phyloP scores from a whole-genome alignment of 2,888 invertebrate genomes.

The Macrostomum cliftonense region DNA sequence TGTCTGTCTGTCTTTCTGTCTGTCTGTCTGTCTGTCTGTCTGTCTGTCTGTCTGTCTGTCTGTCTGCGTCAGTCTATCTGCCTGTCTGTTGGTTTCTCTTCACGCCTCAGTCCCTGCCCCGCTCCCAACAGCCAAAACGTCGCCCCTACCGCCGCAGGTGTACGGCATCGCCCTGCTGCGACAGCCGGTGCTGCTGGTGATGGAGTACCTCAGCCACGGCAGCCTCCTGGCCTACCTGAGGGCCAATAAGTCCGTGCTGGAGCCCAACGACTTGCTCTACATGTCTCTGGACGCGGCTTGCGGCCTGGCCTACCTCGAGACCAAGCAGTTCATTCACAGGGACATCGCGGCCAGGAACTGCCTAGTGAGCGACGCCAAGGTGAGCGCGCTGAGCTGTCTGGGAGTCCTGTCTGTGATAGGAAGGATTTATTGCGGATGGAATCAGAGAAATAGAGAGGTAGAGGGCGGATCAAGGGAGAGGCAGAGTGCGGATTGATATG shows the following conservation, averaged over 20 bases:
- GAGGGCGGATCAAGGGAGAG: too few species aligned
- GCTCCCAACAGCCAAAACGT: background rate
- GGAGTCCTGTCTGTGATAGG: too few species aligned
- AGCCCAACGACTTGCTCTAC: slow-evolving; percentile 36
- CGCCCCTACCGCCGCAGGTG: slow-evolving; percentile 47
- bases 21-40: too few species aligned
- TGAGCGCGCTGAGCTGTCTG: slow-evolving; percentile 1
- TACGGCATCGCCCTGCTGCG: slow-evolving; percentile 93
- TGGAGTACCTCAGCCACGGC: slow-evolving; percentile 82
- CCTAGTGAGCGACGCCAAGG: slow-evolving; percentile 58
- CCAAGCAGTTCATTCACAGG: slow-evolving; percentile 76
- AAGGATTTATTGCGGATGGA: too few species aligned
- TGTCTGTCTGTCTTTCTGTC: too few species aligned
- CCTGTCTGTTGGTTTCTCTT: background rate
- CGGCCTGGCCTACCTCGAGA: slow-evolving; percentile 83
- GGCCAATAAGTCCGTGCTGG: slow-evolving; percentile 46
- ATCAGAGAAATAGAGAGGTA: too few species aligned
- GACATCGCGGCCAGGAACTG: slow-evolving; percentile 88
- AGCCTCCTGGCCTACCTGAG: slow-evolving; percentile 70
- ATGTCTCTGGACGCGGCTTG: slow-evolving; percentile 85
- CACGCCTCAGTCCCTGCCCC: background rate
- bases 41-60: too few species aligned
- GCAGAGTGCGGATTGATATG: too few species aligned
- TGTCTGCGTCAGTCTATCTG: background rate
- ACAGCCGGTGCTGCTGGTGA: slow-evolving; percentile 94